Evolutionary conservation across 2,113 vertebrate species (phyloP).

Genomic region (Oreotrochilus melanogaster): DNA sequence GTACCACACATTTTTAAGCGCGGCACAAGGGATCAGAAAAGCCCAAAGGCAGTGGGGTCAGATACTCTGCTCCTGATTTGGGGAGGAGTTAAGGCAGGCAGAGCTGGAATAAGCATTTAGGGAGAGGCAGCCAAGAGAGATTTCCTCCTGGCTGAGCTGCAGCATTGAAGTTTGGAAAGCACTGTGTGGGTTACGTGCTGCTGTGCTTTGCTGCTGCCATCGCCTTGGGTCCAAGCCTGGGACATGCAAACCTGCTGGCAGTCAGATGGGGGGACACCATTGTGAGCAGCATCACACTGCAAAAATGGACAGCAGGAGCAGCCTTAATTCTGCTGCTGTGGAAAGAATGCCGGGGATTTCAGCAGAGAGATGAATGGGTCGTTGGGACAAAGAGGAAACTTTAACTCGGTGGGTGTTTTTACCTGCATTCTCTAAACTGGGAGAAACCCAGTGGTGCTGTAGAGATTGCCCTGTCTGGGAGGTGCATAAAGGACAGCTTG

Average conservation of each 20-base stretch:
- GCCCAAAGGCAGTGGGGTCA: not conserved
- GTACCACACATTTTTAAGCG: not conserved
- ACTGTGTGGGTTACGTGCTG: not conserved
- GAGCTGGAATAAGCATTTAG: constrained; percentile 36
- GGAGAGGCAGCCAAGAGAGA: constrained; percentile 3
- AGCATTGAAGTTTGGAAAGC: not conserved
- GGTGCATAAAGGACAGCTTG: not conserved
- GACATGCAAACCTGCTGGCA: not conserved
- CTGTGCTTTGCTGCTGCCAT: not conserved
- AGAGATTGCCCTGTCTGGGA: not conserved
- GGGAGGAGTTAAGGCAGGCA: not conserved
- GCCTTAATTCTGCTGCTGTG: not conserved
- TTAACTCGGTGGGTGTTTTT: not conserved
- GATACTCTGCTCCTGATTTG: not conserved
- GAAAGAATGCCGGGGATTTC: not conserved
- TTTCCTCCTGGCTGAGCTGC: not conserved
- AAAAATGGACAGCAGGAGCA: not conserved
- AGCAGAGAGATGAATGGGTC: not conserved
- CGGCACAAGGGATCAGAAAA: not conserved
- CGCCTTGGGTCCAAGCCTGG: not conserved
- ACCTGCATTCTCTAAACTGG: not conserved
- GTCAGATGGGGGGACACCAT: not conserved
- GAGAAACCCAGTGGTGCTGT: not conserved
- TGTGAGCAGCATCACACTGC: not conserved
- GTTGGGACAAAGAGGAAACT: not conserved